Conservation (phyloP, 2,113 vertebrate genomes). For the Acrocephalus kingi region DNA sequence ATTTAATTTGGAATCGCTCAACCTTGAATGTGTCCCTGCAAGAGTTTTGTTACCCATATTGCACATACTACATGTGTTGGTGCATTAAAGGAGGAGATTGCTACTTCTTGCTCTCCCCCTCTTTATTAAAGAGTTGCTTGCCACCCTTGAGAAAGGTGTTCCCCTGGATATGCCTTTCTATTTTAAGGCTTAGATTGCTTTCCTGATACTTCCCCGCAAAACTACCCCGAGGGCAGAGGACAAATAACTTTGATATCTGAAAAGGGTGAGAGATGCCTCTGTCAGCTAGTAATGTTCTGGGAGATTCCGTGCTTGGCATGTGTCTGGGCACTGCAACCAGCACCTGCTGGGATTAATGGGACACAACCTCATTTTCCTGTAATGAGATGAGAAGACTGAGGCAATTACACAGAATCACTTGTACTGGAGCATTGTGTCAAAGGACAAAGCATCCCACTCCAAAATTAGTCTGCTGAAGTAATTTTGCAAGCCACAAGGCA, state of each 20-base stretch:
- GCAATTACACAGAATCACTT: not conserved
- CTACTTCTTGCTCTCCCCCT: not conserved
- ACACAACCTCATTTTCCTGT: not conserved
- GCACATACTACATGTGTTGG: not conserved
- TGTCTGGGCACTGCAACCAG: not conserved
- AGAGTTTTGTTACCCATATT: not conserved
- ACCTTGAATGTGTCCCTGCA: not conserved
- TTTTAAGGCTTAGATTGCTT: constrained; percentile 3
- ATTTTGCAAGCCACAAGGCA: not conserved
- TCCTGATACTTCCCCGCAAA: not conserved
- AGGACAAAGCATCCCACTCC: not conserved
- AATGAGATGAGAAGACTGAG: not conserved
- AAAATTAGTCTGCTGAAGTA: not conserved
- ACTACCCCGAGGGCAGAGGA: not conserved
- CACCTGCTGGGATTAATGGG: constrained; percentile 17
- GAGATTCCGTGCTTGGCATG: not conserved
- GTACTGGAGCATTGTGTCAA: not conserved
- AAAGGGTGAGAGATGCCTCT: constrained; percentile 18
- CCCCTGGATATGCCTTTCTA: not conserved
- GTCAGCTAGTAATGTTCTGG: not conserved
- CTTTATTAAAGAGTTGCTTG: not conserved
- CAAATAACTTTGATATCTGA: not conserved
- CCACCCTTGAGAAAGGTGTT: not conserved
- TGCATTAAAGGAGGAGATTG: not conserved
- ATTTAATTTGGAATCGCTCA: not conserved